A percentile compares a stretch with the other conserved stretches of the same genome.
These are phyloP conservation scores for Leuctra nigra DNA, from an alignment of 2,888 invertebrate species.

Conservation along the genomic window DNA sequence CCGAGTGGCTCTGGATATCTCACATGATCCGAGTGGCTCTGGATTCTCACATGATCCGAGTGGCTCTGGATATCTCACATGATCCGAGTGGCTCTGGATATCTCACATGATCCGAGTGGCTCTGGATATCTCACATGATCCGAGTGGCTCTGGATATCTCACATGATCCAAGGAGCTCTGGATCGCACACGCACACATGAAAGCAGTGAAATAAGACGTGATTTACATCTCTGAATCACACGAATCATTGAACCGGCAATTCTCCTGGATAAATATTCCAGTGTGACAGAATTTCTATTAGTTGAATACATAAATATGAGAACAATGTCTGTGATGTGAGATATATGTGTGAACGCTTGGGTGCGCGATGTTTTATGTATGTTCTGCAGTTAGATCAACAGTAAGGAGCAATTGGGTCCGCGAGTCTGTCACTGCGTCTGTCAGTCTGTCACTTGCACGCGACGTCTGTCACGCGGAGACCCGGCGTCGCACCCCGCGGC, in stretches of 20 bases:
- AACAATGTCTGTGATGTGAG: not conserved
- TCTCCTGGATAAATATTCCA: conserved; percentile 2
- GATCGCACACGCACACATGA: not conserved
- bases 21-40: too few relatives aligned
- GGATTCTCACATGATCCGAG: too few relatives aligned
- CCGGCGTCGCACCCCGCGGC: not conserved
- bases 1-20: too few relatives aligned
- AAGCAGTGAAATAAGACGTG: not conserved
- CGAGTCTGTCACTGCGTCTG: not conserved
- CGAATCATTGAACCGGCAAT: conserved; percentile 13
- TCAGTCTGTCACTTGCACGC: not conserved
- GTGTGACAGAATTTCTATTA: not conserved
- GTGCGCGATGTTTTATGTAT: not conserved
- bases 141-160: not conserved
- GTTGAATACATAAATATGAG: conserved; percentile 11
- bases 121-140: too few relatives aligned
- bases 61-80: too few relatives aligned
- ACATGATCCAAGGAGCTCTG: not conserved
- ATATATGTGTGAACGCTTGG: not conserved
- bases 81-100: too few relatives aligned
- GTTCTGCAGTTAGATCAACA: not conserved
- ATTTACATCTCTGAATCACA: not conserved
- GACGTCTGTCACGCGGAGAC: not conserved
- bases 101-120: too few relatives aligned
- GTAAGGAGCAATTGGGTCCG: too few relatives aligned